Evolutionary conservation across 2,113 vertebrate species (phyloP).

Genomic region (Calonectris borealis): DNA sequence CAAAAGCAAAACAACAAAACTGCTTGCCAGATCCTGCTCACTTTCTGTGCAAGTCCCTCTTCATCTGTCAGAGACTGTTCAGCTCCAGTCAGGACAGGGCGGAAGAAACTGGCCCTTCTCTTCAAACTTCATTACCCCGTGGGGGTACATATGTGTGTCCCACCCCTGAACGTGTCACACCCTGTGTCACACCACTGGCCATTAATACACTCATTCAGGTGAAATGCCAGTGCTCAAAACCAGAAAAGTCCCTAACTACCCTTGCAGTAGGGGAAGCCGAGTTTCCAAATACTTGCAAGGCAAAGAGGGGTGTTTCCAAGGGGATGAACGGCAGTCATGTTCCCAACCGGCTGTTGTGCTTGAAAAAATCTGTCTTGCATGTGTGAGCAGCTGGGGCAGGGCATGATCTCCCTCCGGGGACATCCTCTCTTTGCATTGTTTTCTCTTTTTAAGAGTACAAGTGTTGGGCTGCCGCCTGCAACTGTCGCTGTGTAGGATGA

Average conservation of each 20-base stretch:
- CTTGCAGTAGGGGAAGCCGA: background rate
- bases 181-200: background rate
- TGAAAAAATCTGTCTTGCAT: conserved; percentile 6
- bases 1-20: background rate
- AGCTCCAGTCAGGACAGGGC: background rate
- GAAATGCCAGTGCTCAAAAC: background rate
- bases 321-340: background rate
- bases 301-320: background rate
- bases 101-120: background rate
- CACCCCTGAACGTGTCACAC: background rate
- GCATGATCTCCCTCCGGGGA: background rate
- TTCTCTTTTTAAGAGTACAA: conserved; percentile 23
- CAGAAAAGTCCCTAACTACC: background rate
- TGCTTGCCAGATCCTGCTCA: background rate
- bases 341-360: background rate
- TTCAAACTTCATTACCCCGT: background rate
- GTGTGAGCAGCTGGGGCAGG: background rate
- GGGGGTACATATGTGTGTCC: fast-evolving
- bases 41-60: background rate
- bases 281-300: background rate
- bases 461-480: background rate
- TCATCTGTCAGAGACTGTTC: background rate
- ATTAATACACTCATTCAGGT: background rate
- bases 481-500: background rate
- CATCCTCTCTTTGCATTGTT: conserved; percentile 12